Conservation (phyloP, 2,888 invertebrate genomes). For the Pherbina coryleti region DNA sequence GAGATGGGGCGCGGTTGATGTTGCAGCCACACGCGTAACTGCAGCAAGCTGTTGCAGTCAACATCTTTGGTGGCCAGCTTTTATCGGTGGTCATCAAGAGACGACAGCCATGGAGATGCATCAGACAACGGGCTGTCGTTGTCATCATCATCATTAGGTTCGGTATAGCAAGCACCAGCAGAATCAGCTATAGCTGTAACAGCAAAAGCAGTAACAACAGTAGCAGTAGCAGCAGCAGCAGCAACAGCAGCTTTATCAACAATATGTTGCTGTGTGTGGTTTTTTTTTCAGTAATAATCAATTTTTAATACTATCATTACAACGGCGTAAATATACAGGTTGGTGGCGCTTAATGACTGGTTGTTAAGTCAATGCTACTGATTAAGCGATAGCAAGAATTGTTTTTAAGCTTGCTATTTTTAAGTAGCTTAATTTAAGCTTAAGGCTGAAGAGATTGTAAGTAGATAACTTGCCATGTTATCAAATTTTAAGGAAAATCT, state of each 20-base stretch:
- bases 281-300: not conserved
- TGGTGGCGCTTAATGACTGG: not conserved
- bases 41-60: not conserved
- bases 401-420: not conserved
- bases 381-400: not conserved
- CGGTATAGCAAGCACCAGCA: not conserved
- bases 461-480: no score
- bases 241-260: not conserved
- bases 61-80: slow-evolving; percentile 18
- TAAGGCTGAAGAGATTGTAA: not conserved
- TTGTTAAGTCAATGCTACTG: not conserved
- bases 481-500: no score
- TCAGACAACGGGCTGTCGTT: not conserved
- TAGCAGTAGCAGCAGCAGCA: not conserved
- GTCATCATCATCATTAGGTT: slow-evolving; percentile 23
- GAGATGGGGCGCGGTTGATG: not conserved
- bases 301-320: slow-evolving; percentile 14
- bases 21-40: not conserved
- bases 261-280: not conserved
- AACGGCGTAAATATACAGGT: slow-evolving; percentile 7
- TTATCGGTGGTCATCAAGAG: not conserved
- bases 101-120: not conserved
- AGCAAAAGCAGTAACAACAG: not conserved
- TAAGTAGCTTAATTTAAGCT: not conserved
- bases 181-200: not conserved